A percentile compares a stretch with the other conserved stretches of the same genome.
These are phyloP conservation scores for Arge pagana DNA, from an alignment of 2,888 invertebrate genomes.

Conservation along the genomic window DNA sequence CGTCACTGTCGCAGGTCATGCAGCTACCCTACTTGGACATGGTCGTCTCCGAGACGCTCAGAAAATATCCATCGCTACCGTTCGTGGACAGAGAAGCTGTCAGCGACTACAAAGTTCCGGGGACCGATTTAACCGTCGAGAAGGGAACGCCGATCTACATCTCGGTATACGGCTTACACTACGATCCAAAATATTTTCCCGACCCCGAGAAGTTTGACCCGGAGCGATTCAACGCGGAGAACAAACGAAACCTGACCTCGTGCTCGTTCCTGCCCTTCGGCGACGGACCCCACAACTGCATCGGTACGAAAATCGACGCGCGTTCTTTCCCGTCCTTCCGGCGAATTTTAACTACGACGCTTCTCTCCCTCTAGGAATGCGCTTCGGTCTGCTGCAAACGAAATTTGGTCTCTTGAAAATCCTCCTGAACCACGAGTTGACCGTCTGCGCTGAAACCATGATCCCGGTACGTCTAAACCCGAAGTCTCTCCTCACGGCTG, in stretches of 20 bases:
- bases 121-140: conserved; percentile 44
- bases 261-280: conserved; percentile 51
- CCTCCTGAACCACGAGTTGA: conserved; percentile 27
- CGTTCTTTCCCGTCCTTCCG: too few relatives aligned
- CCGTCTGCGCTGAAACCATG: conserved; percentile 27
- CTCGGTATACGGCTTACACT: conserved; percentile 53
- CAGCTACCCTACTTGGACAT: conserved; percentile 4
- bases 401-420: conserved; percentile 26
- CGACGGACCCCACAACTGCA: conserved; percentile 50
- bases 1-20: neutral
- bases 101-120: conserved; percentile 48
- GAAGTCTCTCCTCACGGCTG: conserved; percentile 22
- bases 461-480: conserved; percentile 29
- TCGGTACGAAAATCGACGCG: conserved; percentile 49
- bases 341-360: too few relatives aligned
- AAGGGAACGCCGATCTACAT: conserved; percentile 49
- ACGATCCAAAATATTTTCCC: conserved; percentile 51
- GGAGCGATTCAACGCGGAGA: conserved; percentile 52
- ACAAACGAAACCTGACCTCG: conserved; percentile 42
- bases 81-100: conserved; percentile 48
- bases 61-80: conserved; percentile 57
- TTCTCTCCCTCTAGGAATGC: conserved; percentile 25
- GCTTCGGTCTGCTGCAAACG: conserved; percentile 29
- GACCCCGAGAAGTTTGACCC: conserved; percentile 56
- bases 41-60: conserved; percentile 51